Evolutionary conservation across 2,888 invertebrate species (phyloP).

Genomic region (Amphipyra tragopoginis): DNA sequence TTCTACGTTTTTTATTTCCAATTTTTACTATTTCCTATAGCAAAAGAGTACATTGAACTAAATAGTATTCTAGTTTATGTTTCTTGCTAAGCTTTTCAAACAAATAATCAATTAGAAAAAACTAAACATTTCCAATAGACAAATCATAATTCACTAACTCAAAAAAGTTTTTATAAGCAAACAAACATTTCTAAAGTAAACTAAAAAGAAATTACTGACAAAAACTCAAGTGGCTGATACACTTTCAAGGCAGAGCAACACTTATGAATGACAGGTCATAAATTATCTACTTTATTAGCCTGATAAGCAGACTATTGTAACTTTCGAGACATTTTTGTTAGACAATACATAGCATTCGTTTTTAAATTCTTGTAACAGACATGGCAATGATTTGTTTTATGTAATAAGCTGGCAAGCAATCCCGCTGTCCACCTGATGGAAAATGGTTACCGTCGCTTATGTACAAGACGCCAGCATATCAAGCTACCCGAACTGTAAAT

Average conservation of each 20-base stretch:
- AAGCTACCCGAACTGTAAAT: no score
- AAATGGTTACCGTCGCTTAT: no score
- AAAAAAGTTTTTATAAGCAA: not conserved
- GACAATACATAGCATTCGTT: not conserved
- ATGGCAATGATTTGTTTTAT: no score
- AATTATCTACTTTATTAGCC: constrained; percentile 37
- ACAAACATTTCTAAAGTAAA: constrained; percentile 4
- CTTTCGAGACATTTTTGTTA: constrained; percentile 36
- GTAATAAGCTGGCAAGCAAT: no score
- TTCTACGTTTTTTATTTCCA: no score
- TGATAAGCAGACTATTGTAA: constrained; percentile 33
- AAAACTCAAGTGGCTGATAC: constrained; percentile 26
- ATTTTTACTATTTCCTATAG: no score
- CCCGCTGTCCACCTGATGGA: no score
- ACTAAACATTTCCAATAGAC: no score
- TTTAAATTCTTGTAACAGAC: no score
- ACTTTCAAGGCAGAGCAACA: constrained; percentile 23
- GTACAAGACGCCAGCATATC: no score
- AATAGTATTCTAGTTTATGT: constrained; percentile 4
- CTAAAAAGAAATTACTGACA: constrained; percentile 24
- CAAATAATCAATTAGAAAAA: no score
- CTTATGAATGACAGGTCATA: constrained; percentile 32
- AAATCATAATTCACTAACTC: not conserved
- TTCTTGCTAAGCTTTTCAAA: no score
- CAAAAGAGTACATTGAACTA: not conserved